Evolutionary conservation across 92 coral and sea anemone genomes (phyloP).

Genomic region (Umimayanthus kanabou): DNA sequence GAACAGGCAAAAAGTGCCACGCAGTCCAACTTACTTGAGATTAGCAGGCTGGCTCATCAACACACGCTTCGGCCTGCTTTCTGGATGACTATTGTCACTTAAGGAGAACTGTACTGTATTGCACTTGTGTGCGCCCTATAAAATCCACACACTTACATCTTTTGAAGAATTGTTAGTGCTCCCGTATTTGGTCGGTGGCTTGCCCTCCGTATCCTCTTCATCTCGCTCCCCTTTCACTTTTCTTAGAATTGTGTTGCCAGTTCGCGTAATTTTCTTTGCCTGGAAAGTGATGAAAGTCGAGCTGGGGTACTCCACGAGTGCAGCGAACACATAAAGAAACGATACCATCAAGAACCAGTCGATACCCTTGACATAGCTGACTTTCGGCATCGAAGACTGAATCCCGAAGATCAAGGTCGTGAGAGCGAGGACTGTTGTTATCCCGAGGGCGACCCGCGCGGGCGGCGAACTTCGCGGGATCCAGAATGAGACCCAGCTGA

Average conservation of each 20-base stretch:
- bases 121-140: neutral
- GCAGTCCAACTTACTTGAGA: too few species aligned
- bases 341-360: constrained; percentile 95
- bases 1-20: too few species aligned
- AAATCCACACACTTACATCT: constrained; percentile 18
- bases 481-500: constrained; percentile 98
- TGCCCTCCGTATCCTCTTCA: constrained; percentile 39
- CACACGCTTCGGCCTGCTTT: too few species aligned
- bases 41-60: too few species aligned
- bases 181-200: constrained; percentile 55
- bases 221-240: constrained; percentile 77
- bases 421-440: constrained; percentile 96
- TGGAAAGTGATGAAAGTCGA: constrained; percentile 89
- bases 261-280: constrained; percentile 78
- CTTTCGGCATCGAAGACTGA: constrained; percentile 93
- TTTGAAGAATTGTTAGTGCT: constrained; percentile 53
- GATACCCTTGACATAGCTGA: constrained; percentile 92
- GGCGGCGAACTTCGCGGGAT: constrained; percentile 96
- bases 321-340: constrained; percentile 86
- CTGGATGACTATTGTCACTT: too few species aligned
- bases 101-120: too few species aligned
- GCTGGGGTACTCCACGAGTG: constrained; percentile 94
- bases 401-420: constrained; percentile 93
- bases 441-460: constrained; percentile 98
- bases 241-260: constrained; percentile 74